Base-by-base conservation (phyloP, 2,113 vertebrate species). In the Hippotragus niger region DNA sequence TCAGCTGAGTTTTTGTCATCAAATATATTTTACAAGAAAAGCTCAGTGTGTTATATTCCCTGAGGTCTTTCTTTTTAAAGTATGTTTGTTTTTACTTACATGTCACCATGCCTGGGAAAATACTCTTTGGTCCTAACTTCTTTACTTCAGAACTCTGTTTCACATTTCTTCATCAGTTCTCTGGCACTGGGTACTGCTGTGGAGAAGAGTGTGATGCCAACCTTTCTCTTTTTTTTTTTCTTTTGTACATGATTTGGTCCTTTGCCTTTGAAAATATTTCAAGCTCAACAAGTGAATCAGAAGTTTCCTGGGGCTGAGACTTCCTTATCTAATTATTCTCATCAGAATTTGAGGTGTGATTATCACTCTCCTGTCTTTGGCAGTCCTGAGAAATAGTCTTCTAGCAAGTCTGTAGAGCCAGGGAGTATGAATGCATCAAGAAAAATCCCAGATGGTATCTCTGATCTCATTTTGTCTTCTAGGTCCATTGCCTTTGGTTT, bases 241-340 rank as follows among this genome's bases (percentile, higher is more conserved):
- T 53, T 57, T 85, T 29, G 21, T 45, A 84, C 43, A 25, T 53
- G 40, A 95, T 62, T 76, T 94, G 6, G 36, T 91, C 96, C 80
- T 85, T 88, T 93, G 33, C 53, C 25, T 74, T 50, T 74, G 67
- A 74, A 74, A 74, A 74, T 74, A 74, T 40, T 95, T 57, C 31
- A 64, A 74, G 52, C 85, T 85, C 29, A 88, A 29, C 74, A 86
- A 92, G 11, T 40, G 33, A 43, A 85, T 23, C 21, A 76, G 58
- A 94, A 29, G 40, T 64, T 88, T 74, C 58, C 57, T 87, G 25
- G 36, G 62, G 31, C 55, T 64, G 7, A 88, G n/a, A 29, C 67
- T 89, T 95, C 76, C 76, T 82, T 85, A 93, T 67, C 52, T 82
- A 90, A 94, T 92, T 81, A 95, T 96, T 84, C 58, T 88, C n/a